A percentile compares a stretch with the other conserved stretches of the same genome.
Conservation (phyloP, 1,140 invertebrate species). For the Philopotamus ludificatus region DNA sequence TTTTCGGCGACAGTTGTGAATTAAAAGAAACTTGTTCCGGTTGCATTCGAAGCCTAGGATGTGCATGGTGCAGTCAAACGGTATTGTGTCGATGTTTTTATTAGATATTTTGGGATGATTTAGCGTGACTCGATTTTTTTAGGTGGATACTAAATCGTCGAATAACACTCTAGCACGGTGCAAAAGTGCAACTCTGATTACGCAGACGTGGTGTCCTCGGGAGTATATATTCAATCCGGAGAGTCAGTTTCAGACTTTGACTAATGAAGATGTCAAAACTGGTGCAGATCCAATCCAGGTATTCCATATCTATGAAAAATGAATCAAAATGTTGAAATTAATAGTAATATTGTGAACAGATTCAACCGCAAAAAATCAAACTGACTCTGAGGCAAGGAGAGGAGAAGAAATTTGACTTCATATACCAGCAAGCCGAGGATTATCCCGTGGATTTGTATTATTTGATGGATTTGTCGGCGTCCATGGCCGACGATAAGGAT, state of each 20-base stretch:
- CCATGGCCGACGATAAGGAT: conserved; percentile 73
- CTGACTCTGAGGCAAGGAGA: conserved; percentile 15
- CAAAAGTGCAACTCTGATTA: background rate
- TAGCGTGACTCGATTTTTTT: background rate
- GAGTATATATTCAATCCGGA: background rate
- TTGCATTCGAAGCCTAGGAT: conserved; percentile 5
- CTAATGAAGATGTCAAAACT: background rate
- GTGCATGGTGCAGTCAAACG: conserved; percentile 8
- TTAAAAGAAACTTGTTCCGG: conserved; percentile 14
- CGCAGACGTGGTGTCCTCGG: conserved; percentile 2
- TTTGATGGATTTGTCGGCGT: conserved; percentile 80
- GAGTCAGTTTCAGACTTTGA: background rate
- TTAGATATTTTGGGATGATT: background rate
- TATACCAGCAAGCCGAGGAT: conserved; percentile 65
- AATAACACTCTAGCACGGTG: background rate
- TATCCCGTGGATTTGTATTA: conserved; percentile 91
- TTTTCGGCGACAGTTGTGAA: background rate
- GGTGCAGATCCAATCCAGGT: background rate
- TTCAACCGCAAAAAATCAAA: conserved; percentile 7
- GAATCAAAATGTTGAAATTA: background rate
- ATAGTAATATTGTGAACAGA: conserved; percentile 15
- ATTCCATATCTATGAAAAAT: conserved; percentile 3
- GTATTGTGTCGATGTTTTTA: background rate
- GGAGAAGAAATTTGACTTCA: conserved; percentile 43
- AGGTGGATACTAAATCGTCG: background rate